Base-by-base conservation (phyloP, 2,113 vertebrate genomes). In the Syrmaticus mikado region DNA sequence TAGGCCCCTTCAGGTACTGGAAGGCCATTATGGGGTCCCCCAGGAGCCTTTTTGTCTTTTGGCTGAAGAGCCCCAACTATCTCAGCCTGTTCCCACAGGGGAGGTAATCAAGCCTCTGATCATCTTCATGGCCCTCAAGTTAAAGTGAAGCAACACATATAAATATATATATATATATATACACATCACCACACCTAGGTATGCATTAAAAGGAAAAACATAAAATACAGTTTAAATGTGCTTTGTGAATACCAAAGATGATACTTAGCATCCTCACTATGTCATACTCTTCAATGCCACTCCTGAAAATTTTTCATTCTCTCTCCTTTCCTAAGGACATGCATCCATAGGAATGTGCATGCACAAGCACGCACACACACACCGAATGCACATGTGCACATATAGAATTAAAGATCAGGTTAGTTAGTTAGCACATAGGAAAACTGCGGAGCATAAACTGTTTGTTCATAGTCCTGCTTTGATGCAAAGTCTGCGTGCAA, bases 291-390 rank as follows among this genome's bases (percentile, higher is more conserved):
- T 82, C 45, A 58, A 11, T 85, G 34, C 27, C 27, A 52, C 4
- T 10, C 27, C 58, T 61, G 18, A 21, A 53, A 30, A 71, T 19
- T 58, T 93, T 83, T 83, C 16, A 3, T 74, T 83, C n/a, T 83
- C 8, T 67, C 46, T 41, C 58, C 34, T 53, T 80, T 88, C 76
- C 64, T 83, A 38, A 93, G 64, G 22, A 14, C 32, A 58, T 20
- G 28, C 8, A n/a, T 28, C 24, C 2, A 2, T 13, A 18, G 15
- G 11, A 0, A 1, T 30, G 6, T 5, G 1, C 10, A 30, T 19
- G 45, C 14, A 50, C 7, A 20, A 45, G 21, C 38, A 36, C 8
- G 7, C 10, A 22, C 27, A 36, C 28, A 18, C 11, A 6, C 13
- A 1, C 3, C 18, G 41, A 41, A 2, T 20, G 6, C 45, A 50